Evolutionary conservation across 2,888 invertebrate genomes (phyloP), one percentile per base, ranked within the genome.

Genomic region (Cephonodes hylas): DNA sequence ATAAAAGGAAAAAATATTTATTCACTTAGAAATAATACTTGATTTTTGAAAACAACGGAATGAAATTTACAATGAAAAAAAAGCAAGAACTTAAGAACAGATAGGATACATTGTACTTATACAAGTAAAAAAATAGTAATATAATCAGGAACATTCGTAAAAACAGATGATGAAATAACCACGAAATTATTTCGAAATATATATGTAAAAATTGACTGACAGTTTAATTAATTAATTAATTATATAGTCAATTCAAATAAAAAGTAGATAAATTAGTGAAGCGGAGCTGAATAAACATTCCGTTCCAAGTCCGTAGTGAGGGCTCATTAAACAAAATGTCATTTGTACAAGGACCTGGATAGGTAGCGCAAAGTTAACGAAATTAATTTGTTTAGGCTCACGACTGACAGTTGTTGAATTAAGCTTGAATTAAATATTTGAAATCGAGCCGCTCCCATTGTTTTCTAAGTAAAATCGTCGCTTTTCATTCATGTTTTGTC

Each of bases 281-380:
- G 62, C 64, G 59, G 64, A 64, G 64, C 67, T 31, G 65, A 46
- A 59, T 66, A 66, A 65, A 62, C 23, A 42, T 42, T 42, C 45
- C 58, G 27, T 62, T 73, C 62, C 61, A 66, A 53, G 20, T 22
- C 22, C 42, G 23, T 15, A 34, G 58, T 34, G 38, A n/a, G 22
- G 56, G 46, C 58, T 23, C 60, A 57, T 64, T 59, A 44, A 60
- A 48, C 53, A 60, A 62, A 64, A 25, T 53, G 64, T 42, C 56
- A 60, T 62, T 61, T 42, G 15, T 56, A 59, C 58, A 56, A 61
- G 56, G 56, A 44, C 31, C 58, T 38, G 22, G 15, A 31, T 31
- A 44, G 53, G 42, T 60, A 48, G 34, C 58, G 45, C 42, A 57
- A 64, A 45, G 62, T 58, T 57, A 53, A 58, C 42, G 31, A 59